Evolutionary conservation across 1,140 invertebrate genomes (phyloP).

Genomic region (Cotesia typhae): DNA sequence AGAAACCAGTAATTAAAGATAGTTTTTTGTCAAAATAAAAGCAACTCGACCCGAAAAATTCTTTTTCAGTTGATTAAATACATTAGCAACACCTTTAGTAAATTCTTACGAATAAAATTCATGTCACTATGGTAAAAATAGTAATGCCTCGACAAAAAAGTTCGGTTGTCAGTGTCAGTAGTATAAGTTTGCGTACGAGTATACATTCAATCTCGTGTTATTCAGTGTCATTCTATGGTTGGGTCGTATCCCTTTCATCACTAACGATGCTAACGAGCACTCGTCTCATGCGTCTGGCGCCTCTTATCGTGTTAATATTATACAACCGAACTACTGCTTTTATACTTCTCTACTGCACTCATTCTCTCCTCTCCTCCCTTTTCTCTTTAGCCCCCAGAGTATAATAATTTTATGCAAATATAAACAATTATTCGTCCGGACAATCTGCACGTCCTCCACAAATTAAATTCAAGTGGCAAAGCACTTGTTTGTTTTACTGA

Average conservation of each 20-base stretch:
- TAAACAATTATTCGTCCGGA: slow-evolving; percentile 39
- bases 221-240: slow-evolving; percentile 14
- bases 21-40: too few relatives aligned
- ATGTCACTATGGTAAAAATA: too few relatives aligned
- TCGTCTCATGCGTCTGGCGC: slow-evolving; percentile 26
- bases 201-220: slow-evolving; percentile 19
- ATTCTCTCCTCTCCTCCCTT: not conserved
- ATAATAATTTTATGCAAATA: slow-evolving; percentile 41
- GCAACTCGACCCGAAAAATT: too few relatives aligned
- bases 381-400: not conserved
- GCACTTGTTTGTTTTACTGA: not conserved
- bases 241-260: slow-evolving; percentile 31
- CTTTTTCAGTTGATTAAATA: too few relatives aligned
- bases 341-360: not conserved
- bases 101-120: too few relatives aligned
- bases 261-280: slow-evolving; percentile 39
- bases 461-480: slow-evolving; percentile 37
- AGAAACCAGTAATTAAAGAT: too few relatives aligned
- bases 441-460: slow-evolving; percentile 9
- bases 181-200: not conserved
- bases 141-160: too few relatives aligned
- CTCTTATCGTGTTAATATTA: slow-evolving; percentile 33
- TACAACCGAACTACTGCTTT: slow-evolving; percentile 12
- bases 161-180: too few relatives aligned
- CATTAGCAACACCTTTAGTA: too few relatives aligned